These are phyloP conservation scores for Struthidea cinerea DNA, from an alignment of 2,113 vertebrate genomes.

Conservation along the genomic window DNA sequence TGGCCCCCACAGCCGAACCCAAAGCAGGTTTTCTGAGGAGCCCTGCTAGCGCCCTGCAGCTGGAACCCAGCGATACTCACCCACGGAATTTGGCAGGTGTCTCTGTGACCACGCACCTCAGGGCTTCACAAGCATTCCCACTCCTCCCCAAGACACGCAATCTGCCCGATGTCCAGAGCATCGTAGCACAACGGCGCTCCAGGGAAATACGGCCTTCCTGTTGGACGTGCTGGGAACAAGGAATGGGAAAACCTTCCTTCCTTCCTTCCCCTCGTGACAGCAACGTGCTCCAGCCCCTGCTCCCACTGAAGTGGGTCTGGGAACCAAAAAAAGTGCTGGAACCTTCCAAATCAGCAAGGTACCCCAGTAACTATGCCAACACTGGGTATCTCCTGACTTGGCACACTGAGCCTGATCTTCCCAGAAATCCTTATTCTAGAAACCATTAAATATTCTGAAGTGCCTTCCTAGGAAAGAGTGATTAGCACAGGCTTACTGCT, in stretches of 20 bases:
- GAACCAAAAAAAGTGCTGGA: background rate
- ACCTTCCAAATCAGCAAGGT: background rate
- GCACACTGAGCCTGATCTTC: background rate
- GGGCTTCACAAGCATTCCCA: background rate
- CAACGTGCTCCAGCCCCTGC: background rate
- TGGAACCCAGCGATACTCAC: background rate
- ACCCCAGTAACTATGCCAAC: background rate
- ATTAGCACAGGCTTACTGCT: conserved; percentile 17
- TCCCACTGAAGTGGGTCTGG: background rate
- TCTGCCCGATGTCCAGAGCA: background rate
- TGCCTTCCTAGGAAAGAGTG: conserved; percentile 3
- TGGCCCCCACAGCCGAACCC: conserved; percentile 16
- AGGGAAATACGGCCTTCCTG: background rate
- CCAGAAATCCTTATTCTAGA: conserved; percentile 8
- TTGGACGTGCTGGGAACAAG: background rate
- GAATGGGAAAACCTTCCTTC: background rate
- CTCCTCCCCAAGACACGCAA: background rate
- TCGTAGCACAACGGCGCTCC: background rate
- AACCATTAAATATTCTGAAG: conserved; percentile 25
- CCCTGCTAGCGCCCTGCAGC: background rate
- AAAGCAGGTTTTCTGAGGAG: conserved; percentile 1
- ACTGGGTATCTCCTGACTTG: background rate
- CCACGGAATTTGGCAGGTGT: background rate
- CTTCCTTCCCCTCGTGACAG: background rate
- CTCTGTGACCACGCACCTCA: background rate